These are phyloP conservation scores for Perizoma affinitatum DNA, from an alignment of 2,888 invertebrate species.

Conservation along the genomic window DNA sequence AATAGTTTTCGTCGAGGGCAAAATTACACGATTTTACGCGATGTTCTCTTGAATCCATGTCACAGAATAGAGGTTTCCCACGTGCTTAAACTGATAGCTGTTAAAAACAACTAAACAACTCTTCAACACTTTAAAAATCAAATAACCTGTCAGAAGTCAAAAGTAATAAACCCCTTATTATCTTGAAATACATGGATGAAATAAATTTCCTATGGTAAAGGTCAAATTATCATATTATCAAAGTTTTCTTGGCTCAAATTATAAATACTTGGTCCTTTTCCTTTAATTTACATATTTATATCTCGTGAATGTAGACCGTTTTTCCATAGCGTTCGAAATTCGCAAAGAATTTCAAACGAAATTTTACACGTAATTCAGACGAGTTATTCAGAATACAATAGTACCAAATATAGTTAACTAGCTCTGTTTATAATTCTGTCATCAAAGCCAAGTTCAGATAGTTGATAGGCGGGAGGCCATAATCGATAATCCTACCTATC, in stretches of 20 bases:
- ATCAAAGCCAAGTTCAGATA: constrained; percentile 8
- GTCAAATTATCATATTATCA: constrained; percentile 40
- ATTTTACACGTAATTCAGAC: constrained; percentile 26
- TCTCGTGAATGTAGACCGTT: constrained; percentile 19
- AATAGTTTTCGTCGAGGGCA: not conserved
- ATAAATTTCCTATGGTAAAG: constrained; percentile 25
- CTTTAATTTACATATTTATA: constrained; percentile 33
- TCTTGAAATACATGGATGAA: constrained; percentile 19
- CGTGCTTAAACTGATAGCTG: no score
- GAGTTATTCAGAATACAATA: no score
- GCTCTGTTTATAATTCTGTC: constrained; percentile 11
- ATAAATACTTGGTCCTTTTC: constrained; percentile 31
- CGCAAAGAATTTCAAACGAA: constrained; percentile 10
- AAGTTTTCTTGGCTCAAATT: constrained; percentile 29
- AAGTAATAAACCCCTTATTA: not conserved
- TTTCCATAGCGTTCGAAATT: constrained; percentile 22
- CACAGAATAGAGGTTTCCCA: no score
- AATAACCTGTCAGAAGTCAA: no score
- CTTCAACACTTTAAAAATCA: no score
- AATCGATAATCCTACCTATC: no score
- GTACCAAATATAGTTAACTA: constrained; percentile 10
- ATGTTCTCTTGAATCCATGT: no score
- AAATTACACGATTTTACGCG: no score
- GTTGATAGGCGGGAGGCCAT: not conserved
- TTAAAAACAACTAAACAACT: no score